A percentile compares a stretch with the other conserved stretches of the same genome.
phyloP scores from a whole-genome alignment of 2,797 vertebrate genomes.

The Mus spretus region DNA sequence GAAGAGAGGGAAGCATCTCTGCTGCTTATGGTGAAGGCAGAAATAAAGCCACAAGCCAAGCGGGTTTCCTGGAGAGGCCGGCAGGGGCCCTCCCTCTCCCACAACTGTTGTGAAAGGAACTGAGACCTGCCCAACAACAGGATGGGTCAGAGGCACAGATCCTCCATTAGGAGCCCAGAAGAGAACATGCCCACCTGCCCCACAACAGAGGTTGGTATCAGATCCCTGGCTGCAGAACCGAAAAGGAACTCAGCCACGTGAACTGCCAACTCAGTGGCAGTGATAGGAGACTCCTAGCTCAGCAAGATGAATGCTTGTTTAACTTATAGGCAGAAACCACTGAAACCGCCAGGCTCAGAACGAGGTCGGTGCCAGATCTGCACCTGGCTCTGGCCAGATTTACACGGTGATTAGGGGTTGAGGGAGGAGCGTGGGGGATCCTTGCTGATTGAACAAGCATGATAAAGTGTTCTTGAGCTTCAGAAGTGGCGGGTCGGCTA shows the following conservation, averaged over 20 bases:
- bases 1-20: fast-evolving
- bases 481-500: fast-evolving
- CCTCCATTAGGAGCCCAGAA: not conserved
- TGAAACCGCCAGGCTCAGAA: not conserved
- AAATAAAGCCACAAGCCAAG: not conserved
- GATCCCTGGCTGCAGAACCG: not conserved
- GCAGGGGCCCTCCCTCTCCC: not conserved
- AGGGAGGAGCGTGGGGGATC: fast-evolving
- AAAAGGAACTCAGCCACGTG: fast-evolving
- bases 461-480: fast-evolving
- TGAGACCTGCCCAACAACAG: not conserved
- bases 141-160: not conserved
- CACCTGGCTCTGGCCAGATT: not conserved
- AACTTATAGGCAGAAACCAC: not conserved
- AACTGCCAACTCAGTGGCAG: fast-evolving
- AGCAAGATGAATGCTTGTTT: not conserved
- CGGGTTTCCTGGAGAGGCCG: no score
- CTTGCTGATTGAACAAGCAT: fast-evolving
- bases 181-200: fast-evolving
- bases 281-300: not conserved
- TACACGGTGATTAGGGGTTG: fast-evolving
- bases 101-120: not conserved
- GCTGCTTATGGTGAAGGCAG: not conserved
- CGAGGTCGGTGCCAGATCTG: fast-evolving
- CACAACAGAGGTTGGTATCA: no score